Base-by-base conservation (phyloP, 2,888 invertebrate species). In the Zhuqinia jingwanae region DNA sequence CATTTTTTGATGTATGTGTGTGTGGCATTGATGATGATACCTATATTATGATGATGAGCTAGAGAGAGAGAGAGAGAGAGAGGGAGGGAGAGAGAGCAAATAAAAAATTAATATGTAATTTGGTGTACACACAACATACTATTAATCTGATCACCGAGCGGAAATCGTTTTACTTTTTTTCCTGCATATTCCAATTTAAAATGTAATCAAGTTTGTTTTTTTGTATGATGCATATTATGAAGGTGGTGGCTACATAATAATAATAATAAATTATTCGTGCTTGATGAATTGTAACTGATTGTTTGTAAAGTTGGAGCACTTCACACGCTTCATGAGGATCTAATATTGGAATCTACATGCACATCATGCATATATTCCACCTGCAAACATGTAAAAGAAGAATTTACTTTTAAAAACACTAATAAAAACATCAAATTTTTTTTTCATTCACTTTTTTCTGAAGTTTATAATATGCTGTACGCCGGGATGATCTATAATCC, bases 201-300 rank as follows among this genome's bases (percentile, higher is more conserved):
- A 45, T n/a, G 42, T 58, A 68, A 58, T 63, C 42, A 10, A 53
- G 53, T 25, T 50, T 36, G 58, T n/a, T n/a, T 30, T 10, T n/a
- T n/a, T 10, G 3, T 8, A 36, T 5, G 30, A 65, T 65, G 65
- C 50, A 8, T 50, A 13, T 50, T 13, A n/a, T 50, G n/a, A n/a
- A n/a, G n/a, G n/a, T n/a, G n/a, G n/a, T n/a, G n/a, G n/a, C n/a
- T n/a, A n/a, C n/a, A n/a, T n/a, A 42, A 65, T 60, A 60, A 20
- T 77, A 22, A 56, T 75, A 17, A 6, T 15, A 53, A 13, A 65
- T 60, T 13, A 63, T 47, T 36, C 53, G 47, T 80, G 70, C 45
- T 73, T 56, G 81, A 73, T 81, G 73, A 58, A 25, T 58, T 81
- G 68, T 80, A 60, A 73, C 58, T 60, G 81, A 73, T 73, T 73